phyloP scores from a whole-genome alignment of 2,797 vertebrate genomes.

The Varecia variegata region DNA sequence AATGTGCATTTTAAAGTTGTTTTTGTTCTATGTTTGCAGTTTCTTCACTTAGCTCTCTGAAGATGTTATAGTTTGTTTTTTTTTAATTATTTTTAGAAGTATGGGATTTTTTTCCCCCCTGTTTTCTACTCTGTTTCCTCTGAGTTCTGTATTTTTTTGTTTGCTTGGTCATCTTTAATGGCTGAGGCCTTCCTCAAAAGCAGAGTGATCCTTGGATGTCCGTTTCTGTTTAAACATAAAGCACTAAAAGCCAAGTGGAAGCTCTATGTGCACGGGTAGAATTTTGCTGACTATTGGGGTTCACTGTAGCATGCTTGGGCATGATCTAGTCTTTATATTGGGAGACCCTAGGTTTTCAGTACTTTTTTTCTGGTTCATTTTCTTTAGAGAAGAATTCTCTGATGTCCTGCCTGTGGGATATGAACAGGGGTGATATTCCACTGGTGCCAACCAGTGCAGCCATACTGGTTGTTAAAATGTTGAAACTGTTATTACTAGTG shows the following conservation, averaged over 20 bases:
- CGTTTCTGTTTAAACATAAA: not conserved
- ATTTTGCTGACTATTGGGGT: not conserved
- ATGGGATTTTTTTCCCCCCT: rapidly evolving
- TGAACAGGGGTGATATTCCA: not conserved
- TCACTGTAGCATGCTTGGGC: not conserved
- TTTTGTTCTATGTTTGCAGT: not conserved
- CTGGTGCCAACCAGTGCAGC: not conserved
- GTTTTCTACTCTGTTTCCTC: conserved; percentile 2
- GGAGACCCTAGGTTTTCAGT: not conserved
- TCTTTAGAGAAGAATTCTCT: not conserved
- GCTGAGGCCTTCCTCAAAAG: not conserved
- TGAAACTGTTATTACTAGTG: not conserved
- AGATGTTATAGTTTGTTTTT: not conserved
- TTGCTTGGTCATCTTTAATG: not conserved
- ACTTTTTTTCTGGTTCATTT: not conserved
- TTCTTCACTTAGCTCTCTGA: not conserved
- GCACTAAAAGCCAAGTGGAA: not conserved
- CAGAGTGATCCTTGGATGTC: not conserved
- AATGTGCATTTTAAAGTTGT: not conserved
- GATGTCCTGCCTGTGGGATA: not conserved
- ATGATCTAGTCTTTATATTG: not conserved
- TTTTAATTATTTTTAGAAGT: not conserved
- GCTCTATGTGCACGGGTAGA: not conserved
- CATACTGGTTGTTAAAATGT: not conserved
- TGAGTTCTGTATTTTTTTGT: not conserved